Conservation (phyloP, 2,113 vertebrate species). For the Odontesthes bonariensis region DNA sequence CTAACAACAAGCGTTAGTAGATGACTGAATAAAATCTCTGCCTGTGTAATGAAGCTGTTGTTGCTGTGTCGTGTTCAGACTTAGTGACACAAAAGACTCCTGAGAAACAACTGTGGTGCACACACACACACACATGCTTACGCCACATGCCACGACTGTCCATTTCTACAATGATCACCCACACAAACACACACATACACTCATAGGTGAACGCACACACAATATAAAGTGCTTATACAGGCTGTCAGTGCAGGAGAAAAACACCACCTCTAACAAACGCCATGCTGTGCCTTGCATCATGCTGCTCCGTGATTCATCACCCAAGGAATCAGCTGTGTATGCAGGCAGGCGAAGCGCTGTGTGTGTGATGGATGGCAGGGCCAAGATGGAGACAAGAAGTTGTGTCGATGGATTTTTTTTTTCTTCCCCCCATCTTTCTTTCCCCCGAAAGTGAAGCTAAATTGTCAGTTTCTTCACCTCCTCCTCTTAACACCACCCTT, state of each 20-base stretch:
- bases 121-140: slow-evolving; percentile 2
- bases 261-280: slow-evolving; percentile 63
- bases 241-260: slow-evolving; percentile 58
- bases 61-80: no score
- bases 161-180: slow-evolving; percentile 17
- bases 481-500: background rate
- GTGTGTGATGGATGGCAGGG: slow-evolving; percentile 69
- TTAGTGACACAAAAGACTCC: no score
- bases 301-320: slow-evolving; percentile 70
- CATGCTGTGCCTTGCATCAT: slow-evolving; percentile 46
- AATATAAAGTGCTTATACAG: slow-evolving; percentile 28
- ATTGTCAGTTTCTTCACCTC: slow-evolving; percentile 28
- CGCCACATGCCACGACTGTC: slow-evolving; percentile 26
- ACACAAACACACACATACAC: slow-evolving; percentile 11
- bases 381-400: slow-evolving; percentile 75
- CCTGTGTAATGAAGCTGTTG: no score
- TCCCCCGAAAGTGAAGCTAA: slow-evolving; percentile 26
- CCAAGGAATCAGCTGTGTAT: slow-evolving; percentile 58
- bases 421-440: slow-evolving; percentile 45
- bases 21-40: no score
- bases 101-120: background rate
- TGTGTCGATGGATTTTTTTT: slow-evolving; percentile 51
- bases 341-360: slow-evolving; percentile 25
- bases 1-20: no score
- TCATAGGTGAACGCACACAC: background rate